phyloP scores from a whole-genome alignment of 2,797 vertebrate species.

The Bucorvus abyssinicus region DNA sequence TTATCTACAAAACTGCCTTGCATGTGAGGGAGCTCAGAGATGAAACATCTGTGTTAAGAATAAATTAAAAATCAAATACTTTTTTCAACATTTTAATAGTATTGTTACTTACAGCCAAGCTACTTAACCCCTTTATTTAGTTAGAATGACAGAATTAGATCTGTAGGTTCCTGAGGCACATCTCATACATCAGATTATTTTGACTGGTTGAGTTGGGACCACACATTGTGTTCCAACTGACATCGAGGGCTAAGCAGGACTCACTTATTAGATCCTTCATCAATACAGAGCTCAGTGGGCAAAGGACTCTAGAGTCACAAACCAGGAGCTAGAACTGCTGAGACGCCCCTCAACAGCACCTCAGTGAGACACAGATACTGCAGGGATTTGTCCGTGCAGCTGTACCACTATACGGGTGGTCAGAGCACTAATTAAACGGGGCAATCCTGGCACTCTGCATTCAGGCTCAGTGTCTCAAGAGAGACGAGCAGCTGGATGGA shows the following conservation, averaged over 20 bases:
- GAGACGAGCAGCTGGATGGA: not conserved
- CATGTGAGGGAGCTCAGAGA: conserved; percentile 88
- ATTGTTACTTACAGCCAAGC: not conserved
- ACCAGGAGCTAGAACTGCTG: not conserved
- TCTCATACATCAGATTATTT: not conserved
- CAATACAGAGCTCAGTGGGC: not conserved
- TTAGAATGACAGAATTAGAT: not conserved
- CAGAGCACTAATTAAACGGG: not conserved
- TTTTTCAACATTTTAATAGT: not conserved
- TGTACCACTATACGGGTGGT: not conserved
- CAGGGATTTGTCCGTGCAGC: not conserved
- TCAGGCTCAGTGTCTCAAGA: not conserved
- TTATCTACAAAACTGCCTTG: conserved; percentile 95
- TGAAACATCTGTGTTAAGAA: conserved; percentile 81
- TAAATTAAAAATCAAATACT: not conserved
- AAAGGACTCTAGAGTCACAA: not conserved
- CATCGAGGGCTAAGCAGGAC: not conserved
- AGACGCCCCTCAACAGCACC: not conserved
- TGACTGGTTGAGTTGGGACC: not conserved
- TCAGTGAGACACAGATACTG: not conserved
- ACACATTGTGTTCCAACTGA: not conserved
- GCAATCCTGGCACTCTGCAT: not conserved
- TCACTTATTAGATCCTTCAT: not conserved
- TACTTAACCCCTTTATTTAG: not conserved
- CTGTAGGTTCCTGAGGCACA: not conserved